A percentile compares a stretch with the other conserved stretches of the same genome.
Conservation (phyloP, 2,888 invertebrate genomes). For the Cheilosia urbana region DNA sequence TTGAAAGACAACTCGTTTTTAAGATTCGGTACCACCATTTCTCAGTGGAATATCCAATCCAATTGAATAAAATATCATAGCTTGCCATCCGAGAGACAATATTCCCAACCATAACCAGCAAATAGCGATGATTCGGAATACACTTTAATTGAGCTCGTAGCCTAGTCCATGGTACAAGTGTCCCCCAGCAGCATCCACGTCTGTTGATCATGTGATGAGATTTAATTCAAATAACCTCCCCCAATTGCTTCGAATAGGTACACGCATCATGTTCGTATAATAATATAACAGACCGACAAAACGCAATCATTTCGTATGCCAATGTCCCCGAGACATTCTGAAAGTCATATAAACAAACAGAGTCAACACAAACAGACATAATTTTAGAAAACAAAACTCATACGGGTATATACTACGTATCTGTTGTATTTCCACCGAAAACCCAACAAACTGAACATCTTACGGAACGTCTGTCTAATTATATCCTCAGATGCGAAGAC, state of each 20-base stretch:
- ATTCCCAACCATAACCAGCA: slow-evolving; percentile 5
- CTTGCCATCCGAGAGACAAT: slow-evolving; percentile 7
- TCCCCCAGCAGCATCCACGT: slow-evolving; percentile 18
- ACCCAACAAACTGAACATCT: slow-evolving; percentile 62
- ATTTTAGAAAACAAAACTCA: neutral
- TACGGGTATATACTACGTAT: neutral
- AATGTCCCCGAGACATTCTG: slow-evolving; percentile 44
- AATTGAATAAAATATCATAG: slow-evolving; percentile 10
- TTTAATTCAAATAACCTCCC: slow-evolving; percentile 56
- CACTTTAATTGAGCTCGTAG: slow-evolving; percentile 60
- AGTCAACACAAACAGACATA: slow-evolving; percentile 26
- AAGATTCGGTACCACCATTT: no score
- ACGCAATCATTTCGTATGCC: slow-evolving; percentile 41
- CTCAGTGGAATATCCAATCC: neutral
- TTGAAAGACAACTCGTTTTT: no score
- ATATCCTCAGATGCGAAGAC: slow-evolving; percentile 45
- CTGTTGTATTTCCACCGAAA: slow-evolving; percentile 14
- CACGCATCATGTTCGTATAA: slow-evolving; percentile 4
- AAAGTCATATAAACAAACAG: slow-evolving; percentile 41
- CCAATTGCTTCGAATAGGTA: neutral
- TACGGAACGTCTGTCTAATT: slow-evolving; percentile 60
- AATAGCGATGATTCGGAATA: slow-evolving; percentile 46
- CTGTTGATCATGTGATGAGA: slow-evolving; percentile 66
- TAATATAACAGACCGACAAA: slow-evolving; percentile 12
- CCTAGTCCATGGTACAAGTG: slow-evolving; percentile 30